phyloP scores from a whole-genome alignment of 2,113 vertebrate genomes.

The Syngnathus floridae region DNA sequence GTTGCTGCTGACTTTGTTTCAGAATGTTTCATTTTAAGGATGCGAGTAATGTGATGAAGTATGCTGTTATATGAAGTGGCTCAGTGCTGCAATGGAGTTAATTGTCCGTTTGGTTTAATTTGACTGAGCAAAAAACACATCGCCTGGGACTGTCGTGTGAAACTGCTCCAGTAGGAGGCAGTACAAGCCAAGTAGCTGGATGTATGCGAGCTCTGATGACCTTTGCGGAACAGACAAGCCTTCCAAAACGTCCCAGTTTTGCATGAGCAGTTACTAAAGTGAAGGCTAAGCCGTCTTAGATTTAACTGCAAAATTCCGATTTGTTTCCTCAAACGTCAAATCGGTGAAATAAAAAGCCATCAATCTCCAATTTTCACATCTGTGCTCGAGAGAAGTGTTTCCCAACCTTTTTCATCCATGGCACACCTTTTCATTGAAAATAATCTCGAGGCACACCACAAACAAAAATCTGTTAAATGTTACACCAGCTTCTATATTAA shows the following conservation, averaged over 20 bases:
- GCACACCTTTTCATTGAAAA: no score
- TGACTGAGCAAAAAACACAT: neutral
- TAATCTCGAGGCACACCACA: no score
- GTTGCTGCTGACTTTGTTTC: neutral
- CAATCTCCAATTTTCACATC: neutral
- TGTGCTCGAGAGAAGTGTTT: neutral
- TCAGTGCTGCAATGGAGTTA: neutral
- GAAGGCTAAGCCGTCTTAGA: neutral
- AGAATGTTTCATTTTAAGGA: conserved; percentile 4
- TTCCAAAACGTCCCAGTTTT: neutral
- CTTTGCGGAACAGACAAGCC: neutral
- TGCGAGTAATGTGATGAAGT: neutral
- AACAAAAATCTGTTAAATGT: no score
- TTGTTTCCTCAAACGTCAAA: neutral
- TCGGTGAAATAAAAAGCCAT: neutral
- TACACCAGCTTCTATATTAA: no score
- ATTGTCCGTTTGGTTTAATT: neutral
- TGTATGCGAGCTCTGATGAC: neutral
- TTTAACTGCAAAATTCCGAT: neutral
- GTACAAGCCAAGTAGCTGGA: conserved; percentile 31
- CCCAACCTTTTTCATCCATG: no score
- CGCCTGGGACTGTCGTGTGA: neutral
- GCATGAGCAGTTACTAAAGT: neutral
- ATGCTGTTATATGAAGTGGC: neutral
- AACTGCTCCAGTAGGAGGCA: conserved; percentile 49